These are phyloP conservation scores for Mormyrus proboscirostris DNA, from an alignment of 2,797 vertebrate genomes.

Conservation along the genomic window DNA sequence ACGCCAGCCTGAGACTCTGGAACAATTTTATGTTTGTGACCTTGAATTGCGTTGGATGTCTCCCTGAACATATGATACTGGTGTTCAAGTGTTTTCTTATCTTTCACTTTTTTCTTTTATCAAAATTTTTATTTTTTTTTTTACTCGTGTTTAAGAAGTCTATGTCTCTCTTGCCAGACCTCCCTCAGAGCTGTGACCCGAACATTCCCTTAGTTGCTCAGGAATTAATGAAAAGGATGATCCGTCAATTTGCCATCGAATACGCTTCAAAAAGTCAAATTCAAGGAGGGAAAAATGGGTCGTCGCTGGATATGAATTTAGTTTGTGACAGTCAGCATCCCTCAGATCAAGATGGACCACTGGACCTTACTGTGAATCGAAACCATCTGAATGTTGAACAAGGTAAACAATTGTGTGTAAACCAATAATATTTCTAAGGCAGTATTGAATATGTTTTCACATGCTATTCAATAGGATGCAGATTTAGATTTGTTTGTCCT, in stretches of 20 bases:
- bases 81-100: not conserved
- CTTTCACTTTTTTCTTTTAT: not conserved
- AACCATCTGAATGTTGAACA: slow-evolving; percentile 59
- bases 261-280: slow-evolving; percentile 93
- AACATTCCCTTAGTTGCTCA: slow-evolving; percentile 94
- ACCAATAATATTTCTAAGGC: not conserved
- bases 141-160: not conserved
- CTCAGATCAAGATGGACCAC: slow-evolving; percentile 79
- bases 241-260: slow-evolving; percentile 94
- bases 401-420: slow-evolving; percentile 15
- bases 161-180: slow-evolving; percentile 65
- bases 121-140: not conserved
- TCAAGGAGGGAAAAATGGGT: slow-evolving; percentile 75
- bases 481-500: not conserved
- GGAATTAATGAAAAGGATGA: slow-evolving; percentile 99
- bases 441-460: not conserved
- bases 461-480: not conserved
- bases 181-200: slow-evolving; percentile 85
- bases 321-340: slow-evolving; percentile 72
- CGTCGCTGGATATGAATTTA: slow-evolving; percentile 63
- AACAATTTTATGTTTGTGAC: not conserved
- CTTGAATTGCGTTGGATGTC: not conserved
- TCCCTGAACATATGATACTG: not conserved
- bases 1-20: not conserved
- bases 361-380: slow-evolving; percentile 93